Conservation (phyloP, 2,113 vertebrate genomes). For the Boulengeromyrus knoepffleri region DNA sequence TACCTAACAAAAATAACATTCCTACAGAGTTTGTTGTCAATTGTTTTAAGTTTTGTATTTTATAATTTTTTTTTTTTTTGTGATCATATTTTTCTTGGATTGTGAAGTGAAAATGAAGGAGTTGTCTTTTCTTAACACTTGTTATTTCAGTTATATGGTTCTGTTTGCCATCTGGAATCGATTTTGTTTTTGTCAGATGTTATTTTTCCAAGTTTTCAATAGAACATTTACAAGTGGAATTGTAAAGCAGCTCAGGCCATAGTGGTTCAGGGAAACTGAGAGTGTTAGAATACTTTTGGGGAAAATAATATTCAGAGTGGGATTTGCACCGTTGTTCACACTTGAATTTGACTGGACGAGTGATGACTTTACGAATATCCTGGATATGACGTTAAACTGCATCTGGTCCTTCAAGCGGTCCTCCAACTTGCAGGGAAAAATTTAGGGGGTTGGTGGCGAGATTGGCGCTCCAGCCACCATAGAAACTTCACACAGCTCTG, state of each 20-base stretch:
- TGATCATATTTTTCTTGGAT: neutral
- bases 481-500: too few species aligned
- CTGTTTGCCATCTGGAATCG: slow-evolving; percentile 18
- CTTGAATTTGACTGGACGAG: neutral
- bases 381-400: neutral
- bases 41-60: neutral
- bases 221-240: neutral
- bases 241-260: neutral
- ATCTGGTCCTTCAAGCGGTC: too few species aligned
- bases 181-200: slow-evolving; percentile 23
- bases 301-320: neutral
- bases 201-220: slow-evolving; percentile 14
- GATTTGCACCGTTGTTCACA: neutral
- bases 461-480: too few species aligned
- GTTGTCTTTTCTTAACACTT: neutral
- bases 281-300: neutral
- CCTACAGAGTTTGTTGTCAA: neutral
- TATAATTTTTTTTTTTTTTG: neutral
- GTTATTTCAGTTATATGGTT: slow-evolving; percentile 16
- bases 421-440: too few species aligned
- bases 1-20: neutral
- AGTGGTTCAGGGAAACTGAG: slow-evolving; percentile 7
- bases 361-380: neutral
- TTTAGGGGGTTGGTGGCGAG: too few species aligned
- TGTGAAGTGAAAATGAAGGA: neutral